Evolutionary conservation across 2,888 invertebrate species (phyloP).

Genomic region (Thymelicus sylvestris): DNA sequence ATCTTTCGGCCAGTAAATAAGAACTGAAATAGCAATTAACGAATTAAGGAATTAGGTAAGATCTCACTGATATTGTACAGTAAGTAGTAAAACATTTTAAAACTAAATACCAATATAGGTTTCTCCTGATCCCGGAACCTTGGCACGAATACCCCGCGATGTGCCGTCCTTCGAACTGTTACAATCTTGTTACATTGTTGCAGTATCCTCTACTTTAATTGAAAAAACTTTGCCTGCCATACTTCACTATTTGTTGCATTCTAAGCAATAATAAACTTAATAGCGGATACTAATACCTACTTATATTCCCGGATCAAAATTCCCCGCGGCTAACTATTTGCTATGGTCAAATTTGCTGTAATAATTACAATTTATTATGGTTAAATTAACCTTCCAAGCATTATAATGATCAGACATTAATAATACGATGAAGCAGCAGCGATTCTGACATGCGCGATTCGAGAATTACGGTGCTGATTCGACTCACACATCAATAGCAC

Average conservation of each 20-base stretch:
- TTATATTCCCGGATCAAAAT: neutral
- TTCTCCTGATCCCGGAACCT: neutral
- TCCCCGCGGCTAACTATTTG: neutral
- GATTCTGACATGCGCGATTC: neutral
- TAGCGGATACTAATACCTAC: too few relatives aligned
- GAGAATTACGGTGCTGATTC: conserved; percentile 49
- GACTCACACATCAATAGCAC: conserved; percentile 59
- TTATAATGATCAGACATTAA: too few relatives aligned
- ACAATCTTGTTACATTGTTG: neutral
- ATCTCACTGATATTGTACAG: too few relatives aligned
- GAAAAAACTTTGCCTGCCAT: neutral
- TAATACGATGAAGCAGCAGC: neutral
- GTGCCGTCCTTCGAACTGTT: neutral
- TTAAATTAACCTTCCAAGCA: too few relatives aligned
- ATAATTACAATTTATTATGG: too few relatives aligned
- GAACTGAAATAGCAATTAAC: too few relatives aligned
- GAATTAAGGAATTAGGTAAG: too few relatives aligned
- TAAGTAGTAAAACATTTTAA: too few relatives aligned
- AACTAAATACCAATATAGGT: too few relatives aligned
- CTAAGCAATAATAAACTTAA: neutral
- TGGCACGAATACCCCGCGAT: neutral
- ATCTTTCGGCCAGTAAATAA: too few relatives aligned
- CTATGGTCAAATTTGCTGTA: too few relatives aligned
- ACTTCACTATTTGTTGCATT: neutral
- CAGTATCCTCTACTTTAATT: neutral